Base-by-base conservation (phyloP, 1,140 invertebrate genomes). In the Aphelenchoides besseyi region DNA sequence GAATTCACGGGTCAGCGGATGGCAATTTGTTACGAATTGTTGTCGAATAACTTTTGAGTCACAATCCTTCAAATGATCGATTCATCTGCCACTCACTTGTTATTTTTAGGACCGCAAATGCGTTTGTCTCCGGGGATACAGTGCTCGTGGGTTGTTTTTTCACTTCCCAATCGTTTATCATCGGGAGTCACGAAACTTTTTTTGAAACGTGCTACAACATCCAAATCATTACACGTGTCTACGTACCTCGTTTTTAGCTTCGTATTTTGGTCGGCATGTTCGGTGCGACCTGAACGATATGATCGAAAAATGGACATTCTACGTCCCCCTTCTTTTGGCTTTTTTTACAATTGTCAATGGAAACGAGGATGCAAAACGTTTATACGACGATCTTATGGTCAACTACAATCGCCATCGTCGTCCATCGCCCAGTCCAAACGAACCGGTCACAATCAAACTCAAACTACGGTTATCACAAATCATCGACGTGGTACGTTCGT, bases 371-470 rank as follows among this genome's bases (percentile, higher is more conserved):
- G 81, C 81, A 0, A 83, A 83, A 55, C 36, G 86, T 69, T 80
- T 88, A 8, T 88, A 87, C 73, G 86, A 88, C 73, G 95, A 98
- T 87, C 88, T 98, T 53, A 88, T 98, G 68, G 93, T 92, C 78
- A 94, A 93, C 86, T 98, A 98, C 85, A 97, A 98, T 87, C 90
- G 94, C 74, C 89, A 96, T 35, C 95, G 95, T 69, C 88, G 94
- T 78, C 95, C 95, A 0, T 93, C 97, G 3, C 90, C 90, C 74
- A 93, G 95, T 85, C 94, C 94, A 84, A 92, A 91, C 2, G 92
- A 96, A 82, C 93, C 91, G n/a, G 90, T 95, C 9, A 88, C 93
- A 28, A 93, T 97, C 52, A 93, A 94, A 85, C 87, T 97, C 33
- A 94, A 94, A 23, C 88, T 97, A 28, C 87, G 93, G 55, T 87